Evolutionary conservation across 2,888 invertebrate species (phyloP).

Genomic region (Dryomyza anilis): DNA sequence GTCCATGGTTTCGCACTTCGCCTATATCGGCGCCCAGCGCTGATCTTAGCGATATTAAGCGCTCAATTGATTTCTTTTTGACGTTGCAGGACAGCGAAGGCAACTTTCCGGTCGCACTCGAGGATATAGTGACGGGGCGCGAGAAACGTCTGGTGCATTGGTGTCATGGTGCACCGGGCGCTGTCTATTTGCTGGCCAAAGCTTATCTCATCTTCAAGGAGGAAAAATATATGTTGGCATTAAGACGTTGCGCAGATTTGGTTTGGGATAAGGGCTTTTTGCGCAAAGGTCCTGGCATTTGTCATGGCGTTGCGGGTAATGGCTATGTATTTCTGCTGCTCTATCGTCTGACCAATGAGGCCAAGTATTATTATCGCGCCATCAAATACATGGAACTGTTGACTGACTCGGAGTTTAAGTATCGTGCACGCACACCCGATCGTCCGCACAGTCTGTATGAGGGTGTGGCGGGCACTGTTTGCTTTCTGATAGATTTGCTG

Average conservation of each 20-base stretch:
- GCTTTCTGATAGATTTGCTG: constrained; percentile 78
- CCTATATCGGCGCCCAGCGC: constrained; percentile 47
- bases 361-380: constrained; percentile 76
- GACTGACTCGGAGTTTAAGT: constrained; percentile 68
- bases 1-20: constrained; percentile 60
- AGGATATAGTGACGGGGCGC: constrained; percentile 64
- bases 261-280: constrained; percentile 84
- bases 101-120: constrained; percentile 78
- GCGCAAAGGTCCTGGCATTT: constrained; percentile 86
- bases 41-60: constrained; percentile 65
- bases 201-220: constrained; percentile 79
- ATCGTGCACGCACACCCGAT: constrained; percentile 76
- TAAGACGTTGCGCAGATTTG: constrained; percentile 73
- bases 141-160: constrained; percentile 80
- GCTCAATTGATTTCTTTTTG: constrained; percentile 69
- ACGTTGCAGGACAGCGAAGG: constrained; percentile 70
- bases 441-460: constrained; percentile 81
- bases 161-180: constrained; percentile 90
- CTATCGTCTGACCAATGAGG: constrained; percentile 74
- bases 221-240: constrained; percentile 72
- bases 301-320: constrained; percentile 86
- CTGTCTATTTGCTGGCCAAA: constrained; percentile 78
- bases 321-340: constrained; percentile 80
- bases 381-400: constrained; percentile 78
- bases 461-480: constrained; percentile 85